Evolutionary conservation across 2,888 invertebrate genomes (phyloP), one percentile per base, ranked within the genome.

Genomic region (Agapostemon virescens): DNA sequence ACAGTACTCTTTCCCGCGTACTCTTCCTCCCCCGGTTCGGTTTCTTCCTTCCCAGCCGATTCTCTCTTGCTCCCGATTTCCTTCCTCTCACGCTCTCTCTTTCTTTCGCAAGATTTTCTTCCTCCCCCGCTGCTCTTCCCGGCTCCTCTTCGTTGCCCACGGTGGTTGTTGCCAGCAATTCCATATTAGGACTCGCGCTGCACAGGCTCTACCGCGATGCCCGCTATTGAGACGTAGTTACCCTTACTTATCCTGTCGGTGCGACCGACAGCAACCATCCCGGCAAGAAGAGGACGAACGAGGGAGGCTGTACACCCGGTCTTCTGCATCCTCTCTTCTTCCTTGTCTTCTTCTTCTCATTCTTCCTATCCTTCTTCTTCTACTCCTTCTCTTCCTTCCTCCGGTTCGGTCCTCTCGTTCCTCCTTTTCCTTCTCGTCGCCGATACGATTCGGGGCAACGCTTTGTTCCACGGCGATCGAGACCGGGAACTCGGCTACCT

Each of bases 141-240:
- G 70, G 68, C 66, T 71, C 79, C 52, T 67, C 66, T 66, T 74
- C 73, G 63, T 76, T 72, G 69, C 69, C 74, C 73, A 77, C 66
- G 85, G 83, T 81, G 87, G 79, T 85, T 79, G 86, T 84, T 87
- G 85, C 78, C 45, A 84, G 85, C 87, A 87, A 85, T 87, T 80
- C 87, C 87, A 88, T 87, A 87, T 87, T 88, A 87, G 88, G 86
- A 74, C 76, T 75, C 85, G 55, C 77, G 82, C 78, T 84, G 82
- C 79, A 13, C 52, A 13, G 52, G 52, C 79, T 88, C 84, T 81
- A 77, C 84, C 83, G 77, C 80, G 87, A 87, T 85, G 83, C 45
- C 67, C 84, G 83, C 88, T 88, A 88, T 88, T 89, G 89, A 88
- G 88, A 88, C 86, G 88, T 89, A 88, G 88, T 88, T 89, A 89